These are phyloP conservation scores for Tarsius wallacei DNA, from an alignment of 2,797 vertebrate species.

Conservation along the genomic window DNA sequence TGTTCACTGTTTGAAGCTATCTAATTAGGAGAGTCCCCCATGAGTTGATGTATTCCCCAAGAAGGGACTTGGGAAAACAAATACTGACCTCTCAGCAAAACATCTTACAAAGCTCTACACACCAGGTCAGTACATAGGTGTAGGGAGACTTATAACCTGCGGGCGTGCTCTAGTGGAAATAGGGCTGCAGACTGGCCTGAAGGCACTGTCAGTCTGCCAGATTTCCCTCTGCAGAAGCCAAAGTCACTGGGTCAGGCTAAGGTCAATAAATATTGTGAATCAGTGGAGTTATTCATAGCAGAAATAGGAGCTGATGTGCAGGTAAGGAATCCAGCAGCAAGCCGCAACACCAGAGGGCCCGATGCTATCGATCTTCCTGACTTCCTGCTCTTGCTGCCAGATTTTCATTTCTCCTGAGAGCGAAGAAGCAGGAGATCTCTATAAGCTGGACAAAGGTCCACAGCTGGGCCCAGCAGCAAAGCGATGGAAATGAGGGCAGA, in stretches of 20 bases:
- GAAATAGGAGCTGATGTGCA: constrained; percentile 66
- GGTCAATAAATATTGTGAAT: constrained; percentile 52
- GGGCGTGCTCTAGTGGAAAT: not conserved
- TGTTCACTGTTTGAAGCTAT: constrained; percentile 73
- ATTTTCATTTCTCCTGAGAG: constrained; percentile 36
- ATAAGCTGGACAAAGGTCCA: not conserved
- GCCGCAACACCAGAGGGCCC: constrained; percentile 18
- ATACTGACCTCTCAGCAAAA: constrained; percentile 65
- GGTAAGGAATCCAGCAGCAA: constrained; percentile 63
- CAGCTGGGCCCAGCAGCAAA: not conserved
- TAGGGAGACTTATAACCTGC: not conserved
- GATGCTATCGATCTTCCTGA: constrained; percentile 62
- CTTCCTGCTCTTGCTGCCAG: constrained; percentile 51
- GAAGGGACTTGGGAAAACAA: constrained; percentile 64
- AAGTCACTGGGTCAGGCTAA: constrained; percentile 62
- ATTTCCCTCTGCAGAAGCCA: constrained; percentile 50
- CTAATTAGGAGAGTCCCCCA: constrained; percentile 65
- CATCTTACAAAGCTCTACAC: not conserved
- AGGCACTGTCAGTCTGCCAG: not conserved
- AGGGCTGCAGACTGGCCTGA: constrained; percentile 11
- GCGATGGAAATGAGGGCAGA: not conserved
- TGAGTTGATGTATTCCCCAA: constrained; percentile 41
- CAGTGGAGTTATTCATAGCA: constrained; percentile 69
- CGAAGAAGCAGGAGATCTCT: not conserved
- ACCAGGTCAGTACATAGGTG: not conserved